A percentile compares a stretch with the other conserved stretches of the same genome.
These are phyloP conservation scores for Octodon degus DNA, from an alignment of 2,113 vertebrate species.

Conservation along the genomic window DNA sequence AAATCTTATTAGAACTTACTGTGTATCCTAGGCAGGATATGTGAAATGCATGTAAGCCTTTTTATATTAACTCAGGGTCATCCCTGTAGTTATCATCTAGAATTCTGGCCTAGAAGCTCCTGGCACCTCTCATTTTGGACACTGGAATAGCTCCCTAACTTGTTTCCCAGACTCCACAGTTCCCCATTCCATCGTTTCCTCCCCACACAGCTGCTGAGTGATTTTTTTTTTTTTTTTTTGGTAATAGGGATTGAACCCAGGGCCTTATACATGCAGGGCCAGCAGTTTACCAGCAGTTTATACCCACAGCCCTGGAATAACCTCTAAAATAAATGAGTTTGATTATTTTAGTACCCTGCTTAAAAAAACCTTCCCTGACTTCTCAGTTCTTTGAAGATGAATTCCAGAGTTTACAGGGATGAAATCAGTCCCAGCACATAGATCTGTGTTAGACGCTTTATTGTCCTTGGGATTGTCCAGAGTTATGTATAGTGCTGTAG, in stretches of 20 bases:
- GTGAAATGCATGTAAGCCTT: neutral
- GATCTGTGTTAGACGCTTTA: neutral
- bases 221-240: neutral
- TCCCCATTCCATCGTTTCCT: neutral
- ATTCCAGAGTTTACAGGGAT: neutral
- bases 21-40: neutral
- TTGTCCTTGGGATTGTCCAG: neutral
- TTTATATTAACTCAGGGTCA: neutral
- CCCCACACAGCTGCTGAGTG: neutral
- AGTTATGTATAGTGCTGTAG: neutral
- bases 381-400: neutral
- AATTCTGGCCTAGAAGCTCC: neutral
- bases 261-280: neutral
- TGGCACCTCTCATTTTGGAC: neutral
- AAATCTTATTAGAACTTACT: constrained; percentile 41
- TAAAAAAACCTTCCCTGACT: neutral
- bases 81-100: neutral
- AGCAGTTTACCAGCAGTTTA: neutral
- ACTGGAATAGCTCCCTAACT: neutral
- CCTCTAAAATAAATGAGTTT: constrained; percentile 6
- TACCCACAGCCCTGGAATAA: neutral
- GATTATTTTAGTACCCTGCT: constrained; percentile 5
- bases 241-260: neutral
- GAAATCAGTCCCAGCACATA: neutral
- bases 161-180: neutral